A percentile compares a stretch with the other conserved stretches of the same genome.
These are phyloP conservation scores for Axea sp. DNA, from an alignment of 2,888 invertebrate genomes.

Conservation along the genomic window DNA sequence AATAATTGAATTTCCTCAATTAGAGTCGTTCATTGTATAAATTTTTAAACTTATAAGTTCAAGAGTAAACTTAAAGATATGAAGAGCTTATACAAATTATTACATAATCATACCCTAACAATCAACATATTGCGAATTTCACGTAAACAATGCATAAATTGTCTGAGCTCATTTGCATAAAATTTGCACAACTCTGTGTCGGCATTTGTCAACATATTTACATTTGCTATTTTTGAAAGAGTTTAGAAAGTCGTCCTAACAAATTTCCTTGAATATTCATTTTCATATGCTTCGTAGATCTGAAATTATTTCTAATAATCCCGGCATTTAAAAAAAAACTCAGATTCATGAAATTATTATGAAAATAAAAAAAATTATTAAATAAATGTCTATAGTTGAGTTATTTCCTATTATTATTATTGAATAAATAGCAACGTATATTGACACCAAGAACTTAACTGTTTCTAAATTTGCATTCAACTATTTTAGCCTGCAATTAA, in stretches of 20 bases:
- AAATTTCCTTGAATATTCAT: neutral
- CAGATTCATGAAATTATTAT: too few species aligned
- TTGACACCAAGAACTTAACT: too few species aligned
- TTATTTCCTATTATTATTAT: too few species aligned
- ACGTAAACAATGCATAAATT: slow-evolving; percentile 49
- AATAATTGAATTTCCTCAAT: too few species aligned
- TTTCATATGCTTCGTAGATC: too few species aligned
- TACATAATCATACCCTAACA: slow-evolving; percentile 40
- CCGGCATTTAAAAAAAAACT: too few species aligned
- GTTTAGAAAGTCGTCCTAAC: neutral
- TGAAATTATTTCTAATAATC: too few species aligned
- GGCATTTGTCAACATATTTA: slow-evolving; percentile 41
- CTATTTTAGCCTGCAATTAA: slow-evolving; percentile 59
- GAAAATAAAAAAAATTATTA: too few species aligned
- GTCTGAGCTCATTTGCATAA: slow-evolving; percentile 47
- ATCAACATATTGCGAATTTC: slow-evolving; percentile 42
- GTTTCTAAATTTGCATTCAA: slow-evolving; percentile 53
- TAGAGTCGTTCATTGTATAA: slow-evolving; percentile 18
- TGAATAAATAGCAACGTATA: too few species aligned
- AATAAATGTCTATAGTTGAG: slow-evolving; percentile 52
- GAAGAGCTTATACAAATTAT: slow-evolving; percentile 44
- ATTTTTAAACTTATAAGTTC: slow-evolving; percentile 28
- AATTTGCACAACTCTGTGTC: slow-evolving; percentile 38
- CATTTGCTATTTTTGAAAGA: slow-evolving; percentile 14
- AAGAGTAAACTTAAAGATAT: slow-evolving; percentile 41